phyloP scores from a whole-genome alignment of 2,888 invertebrate species.

The Agrochola lota region DNA sequence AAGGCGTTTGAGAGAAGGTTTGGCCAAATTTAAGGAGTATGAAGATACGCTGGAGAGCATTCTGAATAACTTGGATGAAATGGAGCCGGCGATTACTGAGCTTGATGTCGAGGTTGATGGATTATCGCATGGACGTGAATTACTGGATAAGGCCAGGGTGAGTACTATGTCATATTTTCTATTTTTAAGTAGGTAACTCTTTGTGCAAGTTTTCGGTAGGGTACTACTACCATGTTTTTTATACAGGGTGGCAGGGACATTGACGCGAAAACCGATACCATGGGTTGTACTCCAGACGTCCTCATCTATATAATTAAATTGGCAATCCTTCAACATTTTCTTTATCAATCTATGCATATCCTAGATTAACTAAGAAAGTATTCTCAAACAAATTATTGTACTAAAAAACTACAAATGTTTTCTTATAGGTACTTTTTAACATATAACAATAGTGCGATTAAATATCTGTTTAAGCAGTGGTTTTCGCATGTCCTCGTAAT shows the following conservation, averaged over 20 bases:
- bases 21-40: slow-evolving; percentile 98
- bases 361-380: not conserved
- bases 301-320: slow-evolving; percentile 4
- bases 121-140: slow-evolving; percentile 93
- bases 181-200: not conserved
- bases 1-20: slow-evolving; percentile 95
- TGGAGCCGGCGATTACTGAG: slow-evolving; percentile 95
- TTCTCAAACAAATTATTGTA: not conserved
- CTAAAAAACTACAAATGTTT: not conserved
- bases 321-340: slow-evolving; percentile 1
- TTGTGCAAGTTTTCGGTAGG: too few species aligned
- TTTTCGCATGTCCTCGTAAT: too few species aligned
- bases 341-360: not conserved
- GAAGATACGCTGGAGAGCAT: slow-evolving; percentile 97
- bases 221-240: too few species aligned
- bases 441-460: not conserved
- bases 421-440: not conserved
- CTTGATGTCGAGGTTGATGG: slow-evolving; percentile 94
- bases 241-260: too few species aligned
- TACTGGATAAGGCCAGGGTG: slow-evolving; percentile 94
- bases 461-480: too few species aligned
- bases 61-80: slow-evolving; percentile 94
- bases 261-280: too few species aligned
- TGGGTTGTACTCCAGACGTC: not conserved
- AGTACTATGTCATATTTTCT: slow-evolving; percentile 63